Base-by-base conservation (phyloP, 2,888 invertebrate genomes). In the Drosophila prolongata region DNA sequence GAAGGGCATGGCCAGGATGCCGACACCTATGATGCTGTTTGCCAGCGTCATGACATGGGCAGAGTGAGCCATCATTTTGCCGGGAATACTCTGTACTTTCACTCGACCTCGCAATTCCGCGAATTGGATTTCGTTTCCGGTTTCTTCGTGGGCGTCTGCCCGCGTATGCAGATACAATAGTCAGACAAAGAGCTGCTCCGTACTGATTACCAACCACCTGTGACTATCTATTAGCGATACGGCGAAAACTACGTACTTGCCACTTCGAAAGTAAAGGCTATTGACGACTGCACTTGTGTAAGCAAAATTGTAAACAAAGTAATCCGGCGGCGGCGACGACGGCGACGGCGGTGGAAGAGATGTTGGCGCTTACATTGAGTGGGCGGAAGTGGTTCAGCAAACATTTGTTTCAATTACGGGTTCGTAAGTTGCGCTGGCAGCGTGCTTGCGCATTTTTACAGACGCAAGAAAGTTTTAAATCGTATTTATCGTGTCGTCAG, bases 1-100 rank as follows among this genome's bases (percentile, higher is more conserved):
- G 92, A 97, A 99, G 0, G 99, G 99, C 98, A 99, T 99, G 53
- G 99, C 98, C 78, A 99, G 93, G 75, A 99, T 96, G 79, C 98
- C 98, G 40, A 99, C 99, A 30, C 99, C 99, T 81, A 99, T 98
- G 79, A 99, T 98, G 92, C 98, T 97, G 92, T 99, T 99, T 46
- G 98, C 97, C 86, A 99, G 94, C 61, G 98, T 99, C 93, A 98
- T 95, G 59, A 97, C 95, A 90, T 96, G 91, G 24, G 80, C 89
- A 38, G 90, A 82, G 72, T 90, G 80, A 6, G 90, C 75, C 69
- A 91, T 72, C 90, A 91, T 90, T 46, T 68, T 47, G 34, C 47
- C 34, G 34, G 47, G 16, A 6, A 14, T 30, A 10, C 27, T 6
- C 2, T 11, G 14, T 6, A 30, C 47, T 47, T 47, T 47, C 47